These are phyloP conservation scores for Lithobates sylvaticus DNA, from an alignment of 2,797 vertebrate genomes.

Conservation along the genomic window DNA sequence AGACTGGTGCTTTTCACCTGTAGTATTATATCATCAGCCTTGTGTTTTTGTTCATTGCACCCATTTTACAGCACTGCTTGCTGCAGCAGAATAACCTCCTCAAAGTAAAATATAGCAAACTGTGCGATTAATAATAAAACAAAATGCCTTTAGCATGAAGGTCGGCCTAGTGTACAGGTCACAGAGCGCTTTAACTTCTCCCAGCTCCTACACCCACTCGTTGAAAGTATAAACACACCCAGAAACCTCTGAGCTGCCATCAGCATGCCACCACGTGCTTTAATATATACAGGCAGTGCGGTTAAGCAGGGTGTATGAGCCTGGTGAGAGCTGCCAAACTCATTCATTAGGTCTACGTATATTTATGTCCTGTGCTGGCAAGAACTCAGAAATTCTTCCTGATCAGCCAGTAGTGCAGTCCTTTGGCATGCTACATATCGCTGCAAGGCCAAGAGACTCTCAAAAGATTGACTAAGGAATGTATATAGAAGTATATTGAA, in stretches of 20 bases:
- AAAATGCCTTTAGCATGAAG: neutral
- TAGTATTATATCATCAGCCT: neutral
- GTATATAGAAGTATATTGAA: too few relatives aligned
- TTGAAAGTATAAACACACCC: constrained; percentile 48
- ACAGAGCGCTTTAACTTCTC: constrained; percentile 33
- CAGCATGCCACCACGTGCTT: constrained; percentile 24
- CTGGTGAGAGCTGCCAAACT: neutral
- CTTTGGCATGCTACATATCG: too few relatives aligned
- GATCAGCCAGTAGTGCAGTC: neutral
- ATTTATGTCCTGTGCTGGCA: neutral
- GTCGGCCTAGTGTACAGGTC: constrained; percentile 1
- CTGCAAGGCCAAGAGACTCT: too few relatives aligned
- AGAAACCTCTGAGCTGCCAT: constrained; percentile 49
- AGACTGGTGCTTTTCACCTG: neutral
- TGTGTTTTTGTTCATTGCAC: neutral
- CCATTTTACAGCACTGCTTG: neutral
- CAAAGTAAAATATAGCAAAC: too few relatives aligned
- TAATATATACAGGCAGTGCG: neutral
- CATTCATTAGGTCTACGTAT: neutral
- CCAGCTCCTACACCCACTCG: constrained; percentile 26
- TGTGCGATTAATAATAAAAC: neutral
- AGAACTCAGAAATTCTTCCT: neutral
- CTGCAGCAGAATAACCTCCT: neutral
- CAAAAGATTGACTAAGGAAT: too few relatives aligned
- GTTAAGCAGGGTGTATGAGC: neutral